Evolutionary conservation across 2,797 vertebrate genomes (phyloP).

Genomic region (Steatocranus sp.): DNA sequence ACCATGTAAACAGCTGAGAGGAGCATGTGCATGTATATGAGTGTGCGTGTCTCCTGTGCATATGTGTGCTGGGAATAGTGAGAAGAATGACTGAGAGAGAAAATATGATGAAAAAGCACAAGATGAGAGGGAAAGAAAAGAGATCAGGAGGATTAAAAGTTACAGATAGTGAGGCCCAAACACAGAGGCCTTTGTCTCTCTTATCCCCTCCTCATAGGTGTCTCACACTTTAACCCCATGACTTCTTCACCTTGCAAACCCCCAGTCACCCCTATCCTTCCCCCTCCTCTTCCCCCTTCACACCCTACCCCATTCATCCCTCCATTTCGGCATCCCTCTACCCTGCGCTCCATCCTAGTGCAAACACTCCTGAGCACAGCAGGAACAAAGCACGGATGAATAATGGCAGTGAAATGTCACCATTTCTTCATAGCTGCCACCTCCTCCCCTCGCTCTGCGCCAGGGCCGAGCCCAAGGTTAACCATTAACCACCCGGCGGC

Average conservation of each 20-base stretch:
- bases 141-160: constrained; percentile 5
- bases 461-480: constrained; percentile 63
- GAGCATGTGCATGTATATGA: constrained; percentile 11
- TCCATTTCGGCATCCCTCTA: constrained; percentile 53
- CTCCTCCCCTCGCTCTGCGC: constrained; percentile 37
- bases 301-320: constrained; percentile 58
- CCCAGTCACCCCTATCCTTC: not conserved
- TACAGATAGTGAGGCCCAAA: constrained; percentile 16
- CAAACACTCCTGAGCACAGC: constrained; percentile 71
- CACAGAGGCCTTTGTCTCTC: constrained; percentile 54
- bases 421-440: constrained; percentile 67
- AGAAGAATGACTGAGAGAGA: not conserved
- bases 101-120: not conserved
- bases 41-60: not conserved
- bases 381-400: constrained; percentile 78
- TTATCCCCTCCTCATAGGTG: constrained; percentile 53
- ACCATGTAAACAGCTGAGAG: constrained; percentile 64
- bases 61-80: not conserved
- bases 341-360: constrained; percentile 67
- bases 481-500: constrained; percentile 69
- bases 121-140: not conserved
- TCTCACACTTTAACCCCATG: constrained; percentile 65
- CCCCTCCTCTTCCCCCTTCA: constrained; percentile 25
- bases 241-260: constrained; percentile 65
- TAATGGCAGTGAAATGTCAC: constrained; percentile 80